Evolutionary conservation across 2,113 vertebrate species (phyloP).

Genomic region (Anarrhichthys ocellatus): DNA sequence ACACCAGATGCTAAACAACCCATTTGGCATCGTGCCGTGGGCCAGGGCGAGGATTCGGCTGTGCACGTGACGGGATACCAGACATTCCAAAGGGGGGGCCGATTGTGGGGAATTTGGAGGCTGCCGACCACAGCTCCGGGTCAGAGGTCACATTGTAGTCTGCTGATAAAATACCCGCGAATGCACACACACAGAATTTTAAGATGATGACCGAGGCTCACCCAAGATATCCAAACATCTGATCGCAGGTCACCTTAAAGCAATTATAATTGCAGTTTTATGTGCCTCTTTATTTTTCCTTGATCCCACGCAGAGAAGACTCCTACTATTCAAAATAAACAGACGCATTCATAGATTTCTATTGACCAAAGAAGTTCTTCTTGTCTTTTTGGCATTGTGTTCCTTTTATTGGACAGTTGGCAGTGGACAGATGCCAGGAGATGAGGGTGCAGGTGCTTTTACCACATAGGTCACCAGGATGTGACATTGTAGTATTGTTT

Average conservation of each 20-base stretch:
- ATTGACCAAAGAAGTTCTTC: no score
- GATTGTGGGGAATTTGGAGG: constrained; percentile 9
- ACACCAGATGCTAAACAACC: constrained; percentile 44
- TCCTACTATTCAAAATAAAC: not conserved
- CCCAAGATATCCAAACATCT: not conserved
- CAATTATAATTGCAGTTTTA: not conserved
- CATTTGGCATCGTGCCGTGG: constrained; percentile 10
- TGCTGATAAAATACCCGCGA: constrained; percentile 38
- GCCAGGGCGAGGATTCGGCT: not conserved
- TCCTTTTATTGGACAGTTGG: not conserved
- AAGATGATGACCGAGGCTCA: not conserved
- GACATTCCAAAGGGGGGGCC: constrained; percentile 48
- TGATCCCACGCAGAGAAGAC: not conserved
- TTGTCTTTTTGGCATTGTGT: not conserved
- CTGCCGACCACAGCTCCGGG: constrained; percentile 32
- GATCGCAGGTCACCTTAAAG: not conserved
- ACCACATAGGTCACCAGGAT: not conserved
- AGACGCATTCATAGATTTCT: not conserved
- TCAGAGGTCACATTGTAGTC: constrained; percentile 40
- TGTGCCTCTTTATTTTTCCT: not conserved
- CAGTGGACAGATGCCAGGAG: not conserved
- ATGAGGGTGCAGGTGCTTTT: not conserved
- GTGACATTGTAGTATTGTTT: not conserved
- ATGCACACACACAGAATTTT: no score
- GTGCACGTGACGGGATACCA: constrained; percentile 40